Evolutionary conservation across 2,113 vertebrate species (phyloP), one percentile per base, ranked within the genome.

Genomic region (Paradisaea rubra): DNA sequence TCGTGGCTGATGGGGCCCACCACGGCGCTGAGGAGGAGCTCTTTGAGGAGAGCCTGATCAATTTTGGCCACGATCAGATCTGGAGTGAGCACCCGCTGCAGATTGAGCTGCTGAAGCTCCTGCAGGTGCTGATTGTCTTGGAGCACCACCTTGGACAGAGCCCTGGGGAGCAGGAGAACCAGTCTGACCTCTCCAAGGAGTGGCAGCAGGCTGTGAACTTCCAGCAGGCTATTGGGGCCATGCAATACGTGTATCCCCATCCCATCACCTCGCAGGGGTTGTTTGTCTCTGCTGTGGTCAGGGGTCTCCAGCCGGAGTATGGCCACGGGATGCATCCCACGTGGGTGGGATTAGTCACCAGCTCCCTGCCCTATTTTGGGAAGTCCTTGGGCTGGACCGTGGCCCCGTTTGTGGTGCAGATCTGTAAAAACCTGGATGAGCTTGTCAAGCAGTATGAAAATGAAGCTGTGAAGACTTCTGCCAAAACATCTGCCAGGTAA

Each of bases 381-480:
- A 99, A 98, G 90, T 99, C 99, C 9, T 95, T 99, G 24, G 98
- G 99, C 90, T 98, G 99, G 98, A 99, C 99, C 0, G 98, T 99
- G 92, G 98, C 99, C 8, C 99, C 99, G 0, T 98, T 99, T 70
- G 87, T 99, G 50, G 97, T 97, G 64, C 99, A 99, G 96, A 99
- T 99, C 94, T 99, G 99, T 97, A 98, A 98, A 93, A 99, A 99
- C 96, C 82, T 99, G 96, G 99, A 99, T 14, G 99, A 99, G 15
- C 98, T 99, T 52, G 99, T 99, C 83, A 99, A 97, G 81, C 98
- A 99, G 44, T 99, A 99, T 25, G 99, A 99, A 72, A 98, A 98
- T 4, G 99, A 99, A 47, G 97, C 98, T 68, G 97, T 97, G 81
- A 99, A 98, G 95, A 41, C 95, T 9, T 98, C 97, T 39, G 96